Conservation (phyloP, 2,888 invertebrate species). For the Miltochrista miniata region DNA sequence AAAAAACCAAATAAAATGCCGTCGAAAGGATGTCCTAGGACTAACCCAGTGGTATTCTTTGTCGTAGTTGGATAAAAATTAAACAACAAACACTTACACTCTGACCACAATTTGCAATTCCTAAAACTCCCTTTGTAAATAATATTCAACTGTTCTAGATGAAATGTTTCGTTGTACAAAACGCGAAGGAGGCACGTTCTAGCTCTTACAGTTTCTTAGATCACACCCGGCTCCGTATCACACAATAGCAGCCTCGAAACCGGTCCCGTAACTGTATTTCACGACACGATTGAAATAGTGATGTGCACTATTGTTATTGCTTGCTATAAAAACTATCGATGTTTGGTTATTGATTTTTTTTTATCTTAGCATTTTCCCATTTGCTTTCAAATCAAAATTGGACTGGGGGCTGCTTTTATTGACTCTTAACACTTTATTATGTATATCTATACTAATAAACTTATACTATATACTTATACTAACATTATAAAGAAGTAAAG, state of each 20-base stretch:
- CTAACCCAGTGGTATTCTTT: background rate
- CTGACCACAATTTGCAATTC: background rate
- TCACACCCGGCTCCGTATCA: conserved; percentile 22
- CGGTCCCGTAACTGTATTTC: conserved; percentile 40
- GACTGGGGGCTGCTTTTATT: no score
- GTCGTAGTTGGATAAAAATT: background rate
- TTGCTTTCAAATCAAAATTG: no score
- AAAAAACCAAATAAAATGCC: no score
- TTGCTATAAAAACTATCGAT: background rate
- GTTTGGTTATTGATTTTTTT: background rate
- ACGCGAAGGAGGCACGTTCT: conserved; percentile 10
- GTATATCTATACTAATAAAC: no score
- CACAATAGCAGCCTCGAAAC: conserved; percentile 31
- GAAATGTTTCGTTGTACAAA: conserved; percentile 16
- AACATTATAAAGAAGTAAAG: no score
- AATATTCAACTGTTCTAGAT: conserved; percentile 11
- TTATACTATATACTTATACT: no score
- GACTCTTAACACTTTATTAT: no score
- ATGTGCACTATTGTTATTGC: conserved; percentile 21
- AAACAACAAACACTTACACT: background rate
- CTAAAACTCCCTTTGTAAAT: conserved; percentile 8
- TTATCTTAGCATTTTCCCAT: background rate
- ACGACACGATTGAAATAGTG: conserved; percentile 38
- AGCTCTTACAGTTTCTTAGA: conserved; percentile 15
- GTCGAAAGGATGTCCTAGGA: no score